phyloP scores from a whole-genome alignment of 2,797 vertebrate species.

The Serranus cabrilla region DNA sequence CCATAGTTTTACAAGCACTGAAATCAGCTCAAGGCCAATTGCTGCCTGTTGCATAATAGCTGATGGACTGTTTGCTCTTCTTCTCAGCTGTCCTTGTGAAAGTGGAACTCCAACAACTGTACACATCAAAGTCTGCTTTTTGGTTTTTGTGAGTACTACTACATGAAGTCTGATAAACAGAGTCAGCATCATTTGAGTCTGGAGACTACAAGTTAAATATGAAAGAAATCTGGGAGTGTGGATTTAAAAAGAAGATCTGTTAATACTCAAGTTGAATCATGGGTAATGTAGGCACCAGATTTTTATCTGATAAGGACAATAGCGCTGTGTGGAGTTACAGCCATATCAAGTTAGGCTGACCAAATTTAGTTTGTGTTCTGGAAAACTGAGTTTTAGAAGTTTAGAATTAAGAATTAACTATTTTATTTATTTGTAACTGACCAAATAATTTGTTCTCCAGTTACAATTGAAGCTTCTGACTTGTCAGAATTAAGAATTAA shows the following conservation, averaged over 20 bases:
- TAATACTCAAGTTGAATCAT: no score
- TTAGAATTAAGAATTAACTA: no score
- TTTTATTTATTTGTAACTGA: no score
- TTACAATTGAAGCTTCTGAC: no score
- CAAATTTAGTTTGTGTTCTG: no score
- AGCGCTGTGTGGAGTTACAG: no score
- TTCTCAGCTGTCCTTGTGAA: not conserved
- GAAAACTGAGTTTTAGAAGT: no score
- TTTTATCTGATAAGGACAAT: not conserved
- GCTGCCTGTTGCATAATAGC: not conserved
- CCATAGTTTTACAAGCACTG: no score
- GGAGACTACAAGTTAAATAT: not conserved
- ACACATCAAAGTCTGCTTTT: not conserved
- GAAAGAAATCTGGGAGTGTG: not conserved
- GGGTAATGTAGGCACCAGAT: not conserved
- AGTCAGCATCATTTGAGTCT: not conserved
- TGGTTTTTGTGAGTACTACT: not conserved
- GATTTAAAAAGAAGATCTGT: not conserved
- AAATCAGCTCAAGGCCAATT: no score
- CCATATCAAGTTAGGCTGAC: no score
- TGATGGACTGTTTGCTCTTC: not conserved
- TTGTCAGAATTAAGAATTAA: no score
- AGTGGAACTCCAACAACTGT: not conserved
- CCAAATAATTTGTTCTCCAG: no score
- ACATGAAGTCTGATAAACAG: not conserved